Evolutionary conservation across 2,888 invertebrate species (phyloP).

Genomic region (Cantharis nigra): DNA sequence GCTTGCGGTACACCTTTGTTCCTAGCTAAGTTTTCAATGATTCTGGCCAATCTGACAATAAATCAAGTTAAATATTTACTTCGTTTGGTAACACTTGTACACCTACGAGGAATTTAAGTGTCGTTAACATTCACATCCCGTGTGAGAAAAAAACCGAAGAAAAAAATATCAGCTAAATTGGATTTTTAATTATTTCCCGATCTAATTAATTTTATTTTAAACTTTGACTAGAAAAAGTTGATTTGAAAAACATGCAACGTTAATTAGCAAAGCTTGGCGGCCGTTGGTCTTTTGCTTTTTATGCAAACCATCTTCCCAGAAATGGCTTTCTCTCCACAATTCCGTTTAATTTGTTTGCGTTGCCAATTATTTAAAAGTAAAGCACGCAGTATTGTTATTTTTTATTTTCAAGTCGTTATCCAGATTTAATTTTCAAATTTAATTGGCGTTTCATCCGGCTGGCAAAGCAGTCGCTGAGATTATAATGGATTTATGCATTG

Average conservation of each 20-base stretch:
- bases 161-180: background rate
- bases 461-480: conserved; percentile 12
- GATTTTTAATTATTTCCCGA: background rate
- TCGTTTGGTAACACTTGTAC: background rate
- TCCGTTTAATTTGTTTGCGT: background rate
- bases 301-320: background rate
- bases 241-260: background rate
- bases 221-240: background rate
- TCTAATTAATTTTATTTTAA: background rate
- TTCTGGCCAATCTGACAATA: background rate
- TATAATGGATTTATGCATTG: conserved; percentile 21
- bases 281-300: background rate
- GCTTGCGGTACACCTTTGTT: background rate
- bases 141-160: background rate
- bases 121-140: background rate
- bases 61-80: background rate
- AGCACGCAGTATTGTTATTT: background rate
- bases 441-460: conserved; percentile 16
- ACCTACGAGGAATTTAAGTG: background rate
- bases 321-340: background rate
- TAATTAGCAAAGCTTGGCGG: background rate
- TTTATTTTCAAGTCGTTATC: background rate
- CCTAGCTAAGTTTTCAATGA: background rate
- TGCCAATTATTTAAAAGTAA: background rate
- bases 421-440: conserved; percentile 18